Evolutionary conservation across 1,140 invertebrate genomes (phyloP), one percentile per base, ranked within the genome.

Genomic region (Tribolium castaneum): DNA sequence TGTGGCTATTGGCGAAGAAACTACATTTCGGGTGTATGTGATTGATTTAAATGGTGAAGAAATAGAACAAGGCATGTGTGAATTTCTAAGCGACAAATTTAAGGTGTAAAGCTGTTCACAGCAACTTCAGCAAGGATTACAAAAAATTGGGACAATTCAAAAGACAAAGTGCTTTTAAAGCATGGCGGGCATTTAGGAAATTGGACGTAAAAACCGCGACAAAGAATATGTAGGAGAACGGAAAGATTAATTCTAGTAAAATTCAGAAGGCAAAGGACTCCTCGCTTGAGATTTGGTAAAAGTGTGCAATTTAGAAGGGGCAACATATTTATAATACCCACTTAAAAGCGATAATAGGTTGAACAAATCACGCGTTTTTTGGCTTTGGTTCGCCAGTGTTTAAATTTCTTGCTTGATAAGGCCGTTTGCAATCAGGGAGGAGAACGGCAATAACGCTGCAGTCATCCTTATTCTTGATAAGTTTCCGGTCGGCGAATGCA

Each of bases 161-260:
- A 59, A 59, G 54, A 59, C 54, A 59, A 59, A 59, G 54, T 59
- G 54, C 54, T 59, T 59, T 59, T 59, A 59, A 59, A 59, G 54
- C 54, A 59, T 59, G 54, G 54, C 16, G 54, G 54, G 54, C 54
- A 59, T 59, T 59, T 59, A 59, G 13, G 54, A 59, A 59, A 59
- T 59, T 59, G 54, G 54, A 59, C 54, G 16, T 59, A 59, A 59
- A 59, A 59, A 59, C 54, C 54, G 54, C 54, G 54, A 59, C 54
- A 59, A 59, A 19, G 54, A 59, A 59, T 59, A 59, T 59, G 54
- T 59, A 59, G 19, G 54, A 59, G 19, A 59, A 59, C 14, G 16
- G 19, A 59, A 59, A 59, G 54, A 59, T 59, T 59, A 59, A 59
- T 59, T 59, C 19, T 59, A 22, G 19, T 22, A 30, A 59, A 59